Evolutionary conservation across 1,140 invertebrate species (phyloP).

Genomic region (Paramacrobiotus metropolitanus): DNA sequence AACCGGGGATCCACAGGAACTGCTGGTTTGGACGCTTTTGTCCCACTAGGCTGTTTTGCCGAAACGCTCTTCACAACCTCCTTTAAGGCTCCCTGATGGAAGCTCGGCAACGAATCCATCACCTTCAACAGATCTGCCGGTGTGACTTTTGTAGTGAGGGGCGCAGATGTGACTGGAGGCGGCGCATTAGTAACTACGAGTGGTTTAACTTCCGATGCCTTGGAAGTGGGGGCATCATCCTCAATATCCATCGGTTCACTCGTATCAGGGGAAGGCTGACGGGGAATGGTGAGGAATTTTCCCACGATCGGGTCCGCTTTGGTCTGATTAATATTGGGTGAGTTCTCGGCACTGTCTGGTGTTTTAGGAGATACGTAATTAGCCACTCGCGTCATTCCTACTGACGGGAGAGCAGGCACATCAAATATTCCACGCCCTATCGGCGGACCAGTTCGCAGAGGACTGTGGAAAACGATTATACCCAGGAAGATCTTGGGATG

Average conservation of each 20-base stretch:
- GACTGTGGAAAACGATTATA: background rate
- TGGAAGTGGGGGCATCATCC: background rate
- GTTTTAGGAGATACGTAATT: background rate
- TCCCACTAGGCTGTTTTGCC: too few relatives aligned
- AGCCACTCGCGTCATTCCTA: background rate
- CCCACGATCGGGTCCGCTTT: background rate
- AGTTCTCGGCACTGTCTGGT: background rate
- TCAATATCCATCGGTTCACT: constrained; percentile 2
- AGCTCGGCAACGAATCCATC: background rate
- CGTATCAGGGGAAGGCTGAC: background rate
- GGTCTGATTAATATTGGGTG: background rate
- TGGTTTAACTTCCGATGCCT: background rate
- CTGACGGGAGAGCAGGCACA: background rate
- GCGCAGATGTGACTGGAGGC: too few relatives aligned
- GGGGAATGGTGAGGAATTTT: background rate
- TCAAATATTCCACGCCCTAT: background rate
- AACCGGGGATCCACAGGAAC: background rate
- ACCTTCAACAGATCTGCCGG: background rate
- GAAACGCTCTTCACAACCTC: too few relatives aligned
- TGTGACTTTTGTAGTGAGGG: too few relatives aligned
- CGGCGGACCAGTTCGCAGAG: background rate
- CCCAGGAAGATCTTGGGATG: background rate
- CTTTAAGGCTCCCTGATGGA: background rate
- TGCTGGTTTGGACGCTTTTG: background rate
- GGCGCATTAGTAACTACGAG: background rate